Evolutionary conservation across 2,797 vertebrate genomes (phyloP), one percentile per base, ranked within the genome.

Genomic region (Enteromius treurensis): DNA sequence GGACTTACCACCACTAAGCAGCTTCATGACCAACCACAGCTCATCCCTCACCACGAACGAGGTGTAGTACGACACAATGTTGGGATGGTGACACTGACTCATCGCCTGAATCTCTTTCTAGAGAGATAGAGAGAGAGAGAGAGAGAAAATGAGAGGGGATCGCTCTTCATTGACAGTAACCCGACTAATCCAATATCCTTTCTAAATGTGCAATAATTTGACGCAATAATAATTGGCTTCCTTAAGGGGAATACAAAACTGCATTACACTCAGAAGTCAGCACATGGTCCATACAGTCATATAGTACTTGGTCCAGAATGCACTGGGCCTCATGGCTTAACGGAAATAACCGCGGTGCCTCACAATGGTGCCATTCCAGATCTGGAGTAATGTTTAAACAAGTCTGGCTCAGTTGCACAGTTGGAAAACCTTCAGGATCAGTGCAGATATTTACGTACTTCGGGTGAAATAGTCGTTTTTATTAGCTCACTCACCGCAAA

Each of bases 21-120:
- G 94, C 94, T 96, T 98, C 97, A 99, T 99, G 88, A 99, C 98
- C 87, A 99, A 94, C 98, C 98, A 99, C 85, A 99, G 96, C 90
- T 99, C 98, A 86, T 99, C 98, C 92, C 99, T 99, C 74, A 99
- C 97, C 89, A 99, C 97, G 9, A 99, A 99, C 0, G 98, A 99
- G 1, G 98, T 99, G 93, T 98, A 98, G 93, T 99, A 99, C 86
- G 97, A 97, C 86, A 99, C 98, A 26, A 99, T 98, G 90, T 99
- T 99, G 86, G 97, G 97, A 87, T 99, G 98, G 92, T 99, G 96
- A 92, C 98, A 99, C 90, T 99, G 98, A 90, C 98, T 99, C 98
- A 99, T 99, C 78, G 98, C 98, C 93, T 99, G 98, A 89, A 99
- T 99, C 95, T 99, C 98, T 96, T 99, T 99, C 98, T 99, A 93